Base-by-base conservation (phyloP, 2,113 vertebrate genomes). In the Cranoglanis bouderius region DNA sequence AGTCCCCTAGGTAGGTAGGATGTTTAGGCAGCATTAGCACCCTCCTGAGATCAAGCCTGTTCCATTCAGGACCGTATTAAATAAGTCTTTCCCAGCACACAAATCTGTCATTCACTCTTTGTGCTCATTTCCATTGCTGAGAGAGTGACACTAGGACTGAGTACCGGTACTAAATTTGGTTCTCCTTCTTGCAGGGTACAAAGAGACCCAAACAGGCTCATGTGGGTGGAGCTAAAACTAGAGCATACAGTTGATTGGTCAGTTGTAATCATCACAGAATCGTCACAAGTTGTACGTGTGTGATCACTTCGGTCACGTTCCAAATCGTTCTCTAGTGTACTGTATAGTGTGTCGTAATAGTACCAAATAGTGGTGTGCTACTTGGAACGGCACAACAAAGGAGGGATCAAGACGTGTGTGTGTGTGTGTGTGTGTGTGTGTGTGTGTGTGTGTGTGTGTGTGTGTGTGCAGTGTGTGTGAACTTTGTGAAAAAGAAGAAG, bases 351-450 rank as follows among this genome's bases (percentile, higher is more conserved):
- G 72, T 38, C 67, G 0, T 32, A 67, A 67, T n/a, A n/a, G 10
- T 14, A 5, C 29, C n/a, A 32, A 12, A n/a, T 32, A 32, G 35
- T 65, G 10, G 29, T 65, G 26, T 67, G 65, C n/a, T 32, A 1
- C 40, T 8, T 59, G 9, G 35, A 38, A 82, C 12, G 2, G 32
- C 19, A 61, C 35, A 40, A 40, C 38, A 32, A 55, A 55, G 7
- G 6, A 55, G 51, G 51, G 13, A 19, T 74, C 38, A 74, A 40
- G 53, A 35, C 32, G 80, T 82, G 84, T 81, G 59, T 85, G 74
- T 89, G 88, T 85, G 40, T 40, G 67, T 75, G 75, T 57, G 55
- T 46, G 43, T 78, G 51, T 87, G 63, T 83, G 32, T 89, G 78
- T 61, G 26, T 83, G 78, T 78, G 81, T 72, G 72, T 81, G 70